Evolutionary conservation across 92 coral and sea anemone species (phyloP).

Genomic region (Actinernus sp.): DNA sequence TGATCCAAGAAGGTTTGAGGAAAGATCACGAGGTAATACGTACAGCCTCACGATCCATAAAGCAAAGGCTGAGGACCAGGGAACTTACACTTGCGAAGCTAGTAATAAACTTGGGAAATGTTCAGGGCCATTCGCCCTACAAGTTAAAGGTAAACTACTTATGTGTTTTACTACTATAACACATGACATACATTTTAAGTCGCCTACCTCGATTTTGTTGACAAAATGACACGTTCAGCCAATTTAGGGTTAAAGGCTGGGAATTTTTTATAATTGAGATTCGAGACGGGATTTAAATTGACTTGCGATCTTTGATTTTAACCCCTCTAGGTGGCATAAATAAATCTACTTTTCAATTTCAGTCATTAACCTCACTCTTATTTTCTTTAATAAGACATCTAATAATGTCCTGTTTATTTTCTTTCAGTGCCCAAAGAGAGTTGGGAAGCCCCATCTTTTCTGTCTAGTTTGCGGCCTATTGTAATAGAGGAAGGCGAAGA

Average conservation of each 20-base stretch:
- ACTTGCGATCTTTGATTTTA: too few relatives aligned
- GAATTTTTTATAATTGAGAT: too few relatives aligned
- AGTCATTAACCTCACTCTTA: too few relatives aligned
- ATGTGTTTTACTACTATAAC: neutral
- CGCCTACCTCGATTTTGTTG: too few relatives aligned
- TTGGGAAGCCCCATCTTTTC: slow-evolving; percentile 82
- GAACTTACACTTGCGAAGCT: slow-evolving; percentile 82
- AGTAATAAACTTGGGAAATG: slow-evolving; percentile 77
- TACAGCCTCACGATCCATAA: slow-evolving; percentile 74
- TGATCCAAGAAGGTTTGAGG: slow-evolving; percentile 75
- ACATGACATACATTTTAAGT: neutral
- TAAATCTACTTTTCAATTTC: too few relatives aligned
- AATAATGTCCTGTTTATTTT: slow-evolving; percentile 17
- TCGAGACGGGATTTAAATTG: too few relatives aligned
- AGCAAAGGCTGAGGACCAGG: slow-evolving; percentile 83
- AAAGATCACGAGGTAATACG: slow-evolving; percentile 74
- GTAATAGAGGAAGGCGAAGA: slow-evolving; percentile 73
- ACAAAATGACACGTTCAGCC: too few relatives aligned
- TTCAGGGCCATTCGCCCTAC: slow-evolving; percentile 77
- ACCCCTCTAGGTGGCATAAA: too few relatives aligned
- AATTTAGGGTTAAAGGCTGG: too few relatives aligned
- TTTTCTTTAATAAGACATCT: neutral
- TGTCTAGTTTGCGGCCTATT: slow-evolving; percentile 60
- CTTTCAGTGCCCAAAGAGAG: slow-evolving; percentile 73
- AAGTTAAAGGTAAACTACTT: slow-evolving; percentile 74